Evolutionary conservation across 2,888 invertebrate genomes (phyloP).

Genomic region (Proisotoma minuta): DNA sequence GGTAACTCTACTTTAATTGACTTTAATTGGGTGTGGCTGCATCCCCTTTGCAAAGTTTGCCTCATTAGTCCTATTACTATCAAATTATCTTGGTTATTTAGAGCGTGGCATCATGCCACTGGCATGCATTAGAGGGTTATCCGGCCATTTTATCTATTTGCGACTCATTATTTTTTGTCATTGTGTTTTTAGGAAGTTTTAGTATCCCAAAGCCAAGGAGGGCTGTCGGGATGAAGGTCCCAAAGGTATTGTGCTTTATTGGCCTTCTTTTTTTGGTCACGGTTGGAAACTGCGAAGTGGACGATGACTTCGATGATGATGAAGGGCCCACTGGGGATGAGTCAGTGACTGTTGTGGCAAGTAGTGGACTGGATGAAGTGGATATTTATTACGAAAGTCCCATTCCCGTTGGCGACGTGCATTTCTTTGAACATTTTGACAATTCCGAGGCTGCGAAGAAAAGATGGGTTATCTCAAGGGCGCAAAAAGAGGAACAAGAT

Average conservation of each 20-base stretch:
- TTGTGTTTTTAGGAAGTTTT: no score
- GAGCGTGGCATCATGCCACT: no score
- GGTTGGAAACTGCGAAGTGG: background rate
- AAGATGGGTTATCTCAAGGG: slow-evolving; percentile 80
- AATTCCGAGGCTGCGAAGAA: slow-evolving; percentile 65
- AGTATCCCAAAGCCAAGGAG: no score
- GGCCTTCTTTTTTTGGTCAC: background rate
- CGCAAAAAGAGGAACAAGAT: slow-evolving; percentile 80
- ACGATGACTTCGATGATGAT: background rate
- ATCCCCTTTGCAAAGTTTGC: no score
- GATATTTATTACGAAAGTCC: slow-evolving; percentile 68
- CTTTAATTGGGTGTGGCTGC: no score
- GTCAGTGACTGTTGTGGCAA: background rate
- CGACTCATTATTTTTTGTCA: no score
- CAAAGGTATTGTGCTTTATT: background rate
- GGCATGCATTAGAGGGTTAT: no score
- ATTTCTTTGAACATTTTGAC: slow-evolving; percentile 84
- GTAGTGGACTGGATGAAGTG: slow-evolving; percentile 51
- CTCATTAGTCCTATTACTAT: no score
- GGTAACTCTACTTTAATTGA: no score
- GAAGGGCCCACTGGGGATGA: background rate
- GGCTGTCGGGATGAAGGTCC: background rate
- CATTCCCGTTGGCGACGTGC: slow-evolving; percentile 59
- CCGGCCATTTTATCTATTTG: no score
- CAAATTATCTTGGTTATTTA: no score